These are phyloP conservation scores for Neuroscelio doddi DNA, from an alignment of 2,888 invertebrate species.

Conservation along the genomic window DNA sequence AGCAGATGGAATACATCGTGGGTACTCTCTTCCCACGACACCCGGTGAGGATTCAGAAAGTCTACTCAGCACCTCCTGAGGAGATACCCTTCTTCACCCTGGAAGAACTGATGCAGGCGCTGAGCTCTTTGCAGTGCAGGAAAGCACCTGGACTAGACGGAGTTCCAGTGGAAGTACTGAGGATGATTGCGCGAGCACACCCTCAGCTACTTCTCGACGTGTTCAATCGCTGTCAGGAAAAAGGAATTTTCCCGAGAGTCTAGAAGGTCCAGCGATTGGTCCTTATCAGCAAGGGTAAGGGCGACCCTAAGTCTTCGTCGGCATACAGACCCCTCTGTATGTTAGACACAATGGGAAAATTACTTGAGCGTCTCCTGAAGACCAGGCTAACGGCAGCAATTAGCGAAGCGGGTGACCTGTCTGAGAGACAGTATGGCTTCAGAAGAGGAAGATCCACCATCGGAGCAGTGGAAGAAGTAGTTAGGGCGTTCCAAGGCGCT, in stretches of 20 bases:
- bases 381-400: conserved; percentile 42
- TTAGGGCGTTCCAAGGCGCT: conserved; percentile 16
- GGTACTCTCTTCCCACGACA: conserved; percentile 12
- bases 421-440: conserved; percentile 21
- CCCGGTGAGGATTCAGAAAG: conserved; percentile 4
- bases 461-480: conserved; percentile 34
- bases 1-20: conserved; percentile 8
- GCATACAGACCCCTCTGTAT: conserved; percentile 54
- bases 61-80: no score
- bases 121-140: conserved; percentile 17
- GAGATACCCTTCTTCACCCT: no score
- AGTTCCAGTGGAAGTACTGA: conserved; percentile 47
- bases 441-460: conserved; percentile 38
- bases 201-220: conserved; percentile 25
- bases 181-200: conserved; percentile 14
- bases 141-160: conserved; percentile 51
- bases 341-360: conserved; percentile 47
- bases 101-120: conserved; percentile 35
- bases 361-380: conserved; percentile 53
- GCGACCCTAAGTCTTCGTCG: conserved; percentile 29
- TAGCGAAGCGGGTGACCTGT: conserved; percentile 20
- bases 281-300: conserved; percentile 18
- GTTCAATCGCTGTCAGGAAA: conserved; percentile 22
- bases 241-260: not conserved
- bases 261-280: conserved; percentile 10